Conservation (phyloP, 2,113 vertebrate genomes). For the Ceyx cyanopectus region DNA sequence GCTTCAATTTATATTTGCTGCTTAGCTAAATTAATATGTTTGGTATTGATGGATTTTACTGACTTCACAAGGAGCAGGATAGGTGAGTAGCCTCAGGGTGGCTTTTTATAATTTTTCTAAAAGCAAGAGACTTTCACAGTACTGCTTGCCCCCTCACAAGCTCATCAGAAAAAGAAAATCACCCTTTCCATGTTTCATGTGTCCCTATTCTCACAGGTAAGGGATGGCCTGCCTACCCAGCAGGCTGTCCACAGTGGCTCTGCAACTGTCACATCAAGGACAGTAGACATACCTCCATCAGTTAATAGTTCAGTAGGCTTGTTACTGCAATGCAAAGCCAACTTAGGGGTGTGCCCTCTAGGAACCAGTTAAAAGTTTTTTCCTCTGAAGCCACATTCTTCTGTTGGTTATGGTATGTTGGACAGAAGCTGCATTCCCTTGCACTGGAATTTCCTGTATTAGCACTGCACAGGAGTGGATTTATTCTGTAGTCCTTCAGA, state of each 20-base stretch:
- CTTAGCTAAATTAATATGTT: background rate
- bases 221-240: background rate
- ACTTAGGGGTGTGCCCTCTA: background rate
- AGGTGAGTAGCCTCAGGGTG: background rate
- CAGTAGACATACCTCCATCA: background rate
- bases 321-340: background rate
- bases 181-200: background rate
- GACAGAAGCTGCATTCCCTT: conserved; percentile 39
- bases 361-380: conserved; percentile 8
- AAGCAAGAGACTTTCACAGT: background rate
- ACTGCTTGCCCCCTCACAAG: background rate
- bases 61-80: background rate
- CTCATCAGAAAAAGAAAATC: background rate
- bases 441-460: conserved; percentile 62
- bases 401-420: conserved; percentile 38
- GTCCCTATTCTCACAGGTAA: background rate
- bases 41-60: background rate
- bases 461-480: conserved; percentile 31
- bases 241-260: background rate
- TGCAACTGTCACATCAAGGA: background rate
- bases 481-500: conserved; percentile 39
- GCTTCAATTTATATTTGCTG: background rate
- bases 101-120: background rate
- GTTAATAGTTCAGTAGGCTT: background rate
- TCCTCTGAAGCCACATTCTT: conserved; percentile 38